phyloP scores from a whole-genome alignment of 2,888 invertebrate species.

The Hipparchia semele region DNA sequence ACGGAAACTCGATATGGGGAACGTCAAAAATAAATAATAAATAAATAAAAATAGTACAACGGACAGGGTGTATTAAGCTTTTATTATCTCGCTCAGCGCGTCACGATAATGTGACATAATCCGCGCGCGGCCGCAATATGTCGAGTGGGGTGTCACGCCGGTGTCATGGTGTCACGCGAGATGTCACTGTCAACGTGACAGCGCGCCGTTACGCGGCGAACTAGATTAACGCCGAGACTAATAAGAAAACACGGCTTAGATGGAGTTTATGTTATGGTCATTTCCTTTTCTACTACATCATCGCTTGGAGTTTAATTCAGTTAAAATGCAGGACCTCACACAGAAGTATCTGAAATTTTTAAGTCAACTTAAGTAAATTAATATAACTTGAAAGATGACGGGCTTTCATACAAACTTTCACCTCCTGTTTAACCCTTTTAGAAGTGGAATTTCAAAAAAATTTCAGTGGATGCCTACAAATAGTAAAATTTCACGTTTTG shows the following conservation, averaged over 20 bases:
- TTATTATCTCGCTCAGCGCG: constrained; percentile 53
- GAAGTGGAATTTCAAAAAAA: too few relatives aligned
- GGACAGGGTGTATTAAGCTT: constrained; percentile 45
- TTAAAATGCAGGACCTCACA: background rate
- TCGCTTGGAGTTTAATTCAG: too few relatives aligned
- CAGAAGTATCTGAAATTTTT: too few relatives aligned
- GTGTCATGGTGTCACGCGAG: constrained; percentile 27
- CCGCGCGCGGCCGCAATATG: constrained; percentile 69
- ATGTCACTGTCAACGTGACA: constrained; percentile 29
- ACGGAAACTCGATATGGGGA: background rate
- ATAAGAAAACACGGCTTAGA: constrained; percentile 22
- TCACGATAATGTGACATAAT: constrained; percentile 66
- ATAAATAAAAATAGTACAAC: too few relatives aligned
- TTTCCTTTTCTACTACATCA: background rate
- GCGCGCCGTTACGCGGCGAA: constrained; percentile 28
- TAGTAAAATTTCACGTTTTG: too few relatives aligned
- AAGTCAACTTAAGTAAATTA: too few relatives aligned
- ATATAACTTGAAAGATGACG: too few relatives aligned
- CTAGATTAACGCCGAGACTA: constrained; percentile 29
- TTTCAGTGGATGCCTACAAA: too few relatives aligned
- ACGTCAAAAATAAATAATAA: background rate
- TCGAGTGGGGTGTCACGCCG: constrained; percentile 58
- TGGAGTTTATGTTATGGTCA: background rate
- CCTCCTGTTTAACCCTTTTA: too few relatives aligned
- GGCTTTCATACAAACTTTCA: too few relatives aligned